Evolutionary conservation across 2,113 vertebrate species (phyloP).

Genomic region (Melanerpes formicivorus): DNA sequence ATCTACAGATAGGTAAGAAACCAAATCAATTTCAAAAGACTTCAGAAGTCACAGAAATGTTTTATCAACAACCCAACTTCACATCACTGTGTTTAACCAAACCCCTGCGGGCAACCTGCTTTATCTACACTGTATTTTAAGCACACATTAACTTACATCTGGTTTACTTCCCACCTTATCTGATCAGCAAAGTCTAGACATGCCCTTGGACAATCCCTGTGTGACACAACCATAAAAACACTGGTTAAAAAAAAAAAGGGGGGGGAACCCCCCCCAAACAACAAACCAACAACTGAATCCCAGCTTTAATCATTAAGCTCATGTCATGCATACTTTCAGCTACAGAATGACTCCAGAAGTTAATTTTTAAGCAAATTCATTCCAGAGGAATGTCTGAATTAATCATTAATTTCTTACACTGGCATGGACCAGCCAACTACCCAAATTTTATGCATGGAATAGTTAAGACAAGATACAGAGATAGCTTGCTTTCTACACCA

Average conservation of each 20-base stretch:
- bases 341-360: not conserved
- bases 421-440: accelerated
- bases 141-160: not conserved
- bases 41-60: not conserved
- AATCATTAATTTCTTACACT: constrained; percentile 35
- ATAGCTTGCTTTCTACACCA: not conserved
- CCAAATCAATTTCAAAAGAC: not conserved
- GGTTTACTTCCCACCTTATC: not conserved
- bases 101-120: not conserved
- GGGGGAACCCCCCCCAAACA: no score
- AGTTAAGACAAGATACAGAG: not conserved
- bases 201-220: not conserved
- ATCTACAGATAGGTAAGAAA: not conserved
- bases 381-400: constrained; percentile 54
- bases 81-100: not conserved
- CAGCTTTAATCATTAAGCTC: constrained; percentile 14
- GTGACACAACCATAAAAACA: not conserved
- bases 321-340: constrained; percentile 1
- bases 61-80: not conserved
- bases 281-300: no score
- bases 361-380: constrained; percentile 65
- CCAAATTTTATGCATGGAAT: not conserved
- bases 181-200: not conserved
- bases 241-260: not conserved
- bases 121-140: not conserved